Conservation (phyloP, 2,888 invertebrate genomes). For the Criorhina ranunculi region DNA sequence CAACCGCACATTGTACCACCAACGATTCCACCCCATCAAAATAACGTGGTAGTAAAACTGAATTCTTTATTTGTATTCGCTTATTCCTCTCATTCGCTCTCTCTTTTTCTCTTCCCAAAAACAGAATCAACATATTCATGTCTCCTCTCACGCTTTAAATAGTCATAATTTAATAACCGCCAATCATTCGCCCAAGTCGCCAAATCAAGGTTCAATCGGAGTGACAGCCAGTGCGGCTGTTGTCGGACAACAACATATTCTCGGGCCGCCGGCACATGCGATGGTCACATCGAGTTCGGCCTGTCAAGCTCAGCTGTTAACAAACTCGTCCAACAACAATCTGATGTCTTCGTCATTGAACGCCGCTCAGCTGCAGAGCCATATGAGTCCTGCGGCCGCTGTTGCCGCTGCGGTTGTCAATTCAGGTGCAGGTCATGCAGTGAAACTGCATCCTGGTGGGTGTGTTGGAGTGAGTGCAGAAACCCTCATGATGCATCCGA, state of each 20-base stretch:
- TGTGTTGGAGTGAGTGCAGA: constrained; percentile 59
- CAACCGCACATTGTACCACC: constrained; percentile 84
- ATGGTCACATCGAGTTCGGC: constrained; percentile 74
- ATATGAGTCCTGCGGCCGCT: constrained; percentile 78
- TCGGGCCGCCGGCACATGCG: constrained; percentile 77
- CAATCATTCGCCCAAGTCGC: constrained; percentile 84
- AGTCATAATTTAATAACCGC: constrained; percentile 84
- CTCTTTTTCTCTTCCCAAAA: constrained; percentile 58
- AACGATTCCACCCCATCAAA: constrained; percentile 83
- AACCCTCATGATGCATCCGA: constrained; percentile 73
- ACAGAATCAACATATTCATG: constrained; percentile 83
- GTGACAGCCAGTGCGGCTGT: constrained; percentile 62
- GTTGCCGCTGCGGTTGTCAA: constrained; percentile 71
- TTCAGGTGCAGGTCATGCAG: constrained; percentile 73
- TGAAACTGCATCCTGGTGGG: constrained; percentile 70
- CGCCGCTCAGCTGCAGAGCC: constrained; percentile 80
- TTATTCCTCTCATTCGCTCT: constrained; percentile 9
- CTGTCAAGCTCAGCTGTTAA: constrained; percentile 79
- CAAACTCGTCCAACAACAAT: constrained; percentile 82
- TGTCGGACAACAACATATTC: constrained; percentile 82
- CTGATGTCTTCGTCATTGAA: constrained; percentile 84
- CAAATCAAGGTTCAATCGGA: constrained; percentile 80
- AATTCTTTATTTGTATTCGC: neutral
- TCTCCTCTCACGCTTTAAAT: constrained; percentile 84
- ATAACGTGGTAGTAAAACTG: constrained; percentile 80